Base-by-base conservation (phyloP, 1,140 invertebrate genomes). In the Ceratosolen solmsi region DNA sequence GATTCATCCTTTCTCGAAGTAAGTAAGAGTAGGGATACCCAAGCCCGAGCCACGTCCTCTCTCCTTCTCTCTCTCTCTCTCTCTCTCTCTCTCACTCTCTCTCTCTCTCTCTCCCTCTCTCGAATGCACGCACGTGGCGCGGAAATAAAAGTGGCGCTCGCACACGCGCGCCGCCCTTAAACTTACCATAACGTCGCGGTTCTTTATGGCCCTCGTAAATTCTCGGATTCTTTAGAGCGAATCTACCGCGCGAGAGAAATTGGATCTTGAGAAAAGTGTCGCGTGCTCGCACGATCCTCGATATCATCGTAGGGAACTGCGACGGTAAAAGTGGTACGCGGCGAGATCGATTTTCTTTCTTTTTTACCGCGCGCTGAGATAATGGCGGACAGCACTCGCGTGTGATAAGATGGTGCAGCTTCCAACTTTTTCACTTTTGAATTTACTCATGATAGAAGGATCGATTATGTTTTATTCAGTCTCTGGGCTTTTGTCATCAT, bases 171-270 rank as follows among this genome's bases (percentile, higher is more conserved):
- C 60, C 70, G 80, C 84, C 82, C 72, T 83, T 83, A 78, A 87
- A 87, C 79, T 87, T 87, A 82, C 85, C 79, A 84, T 86, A 86
- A 87, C 85, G 84, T 87, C 88, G 88, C 86, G 85, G 84, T 86
- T 79, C 86, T 90, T 89, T 88, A 89, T 88, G 86, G 84, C 86
- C 63, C 73, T 85, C 84, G 85, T 90, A 89, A 89, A 90, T 90
- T 77, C 82, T 76, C 60, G 71, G 80, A 84, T 87, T 85, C 85
- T 86, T 86, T 74, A 81, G 84, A 68, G 84, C 79, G 41, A 80
- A 80, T 80, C 68, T 27, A 30, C 38, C 56, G 27, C 46, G 70
- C 22, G 80, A 56, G 81, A 79, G 75, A 82, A 82, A 82, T 82
- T 82, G 81, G 75, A 78, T 82, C 75, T 54, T 54, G 49, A 54